Evolutionary conservation across 2,113 vertebrate genomes (phyloP).

Genomic region (Lota lota): DNA sequence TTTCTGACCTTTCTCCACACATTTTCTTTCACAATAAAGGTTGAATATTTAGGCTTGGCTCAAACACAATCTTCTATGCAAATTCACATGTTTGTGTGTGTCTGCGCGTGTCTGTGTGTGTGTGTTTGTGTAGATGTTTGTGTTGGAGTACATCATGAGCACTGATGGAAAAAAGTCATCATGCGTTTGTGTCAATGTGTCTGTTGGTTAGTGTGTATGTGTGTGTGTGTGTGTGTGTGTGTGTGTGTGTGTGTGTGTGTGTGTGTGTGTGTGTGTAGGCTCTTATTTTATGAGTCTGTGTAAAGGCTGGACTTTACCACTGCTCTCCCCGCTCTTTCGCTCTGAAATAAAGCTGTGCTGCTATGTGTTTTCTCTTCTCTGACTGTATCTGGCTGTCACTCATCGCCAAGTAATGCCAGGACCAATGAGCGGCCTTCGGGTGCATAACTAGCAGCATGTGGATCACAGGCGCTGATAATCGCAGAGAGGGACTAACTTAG

Average conservation of each 20-base stretch:
- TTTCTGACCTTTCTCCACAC: conserved; percentile 69
- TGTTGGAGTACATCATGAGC: too few species aligned
- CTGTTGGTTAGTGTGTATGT: conserved; percentile 5
- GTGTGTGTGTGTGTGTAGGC: conserved; percentile 2
- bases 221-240: conserved; percentile 1
- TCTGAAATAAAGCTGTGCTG: conserved; percentile 50
- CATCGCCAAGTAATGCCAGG: conserved; percentile 60
- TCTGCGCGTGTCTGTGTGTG: conserved; percentile 28
- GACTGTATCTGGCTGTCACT: conserved; percentile 49
- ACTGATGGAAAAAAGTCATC: too few species aligned
- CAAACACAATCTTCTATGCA: conserved; percentile 33
- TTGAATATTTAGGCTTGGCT: conserved; percentile 50
- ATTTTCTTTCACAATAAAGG: conserved; percentile 68
- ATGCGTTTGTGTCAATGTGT: conserved; percentile 11
- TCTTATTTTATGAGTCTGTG: conserved; percentile 27
- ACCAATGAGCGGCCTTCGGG: conserved; percentile 41
- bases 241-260: background rate
- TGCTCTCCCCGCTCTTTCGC: conserved; percentile 13
- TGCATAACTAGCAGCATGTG: conserved; percentile 16
- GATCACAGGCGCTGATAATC: conserved; percentile 6
- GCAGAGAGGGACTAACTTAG: conserved; percentile 2
- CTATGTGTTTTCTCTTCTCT: conserved; percentile 29
- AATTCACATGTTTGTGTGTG: background rate
- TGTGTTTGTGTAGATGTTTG: background rate
- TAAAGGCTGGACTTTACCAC: conserved; percentile 48